Base-by-base conservation (phyloP, 2,797 vertebrate species). In the Microtus obscurus region DNA sequence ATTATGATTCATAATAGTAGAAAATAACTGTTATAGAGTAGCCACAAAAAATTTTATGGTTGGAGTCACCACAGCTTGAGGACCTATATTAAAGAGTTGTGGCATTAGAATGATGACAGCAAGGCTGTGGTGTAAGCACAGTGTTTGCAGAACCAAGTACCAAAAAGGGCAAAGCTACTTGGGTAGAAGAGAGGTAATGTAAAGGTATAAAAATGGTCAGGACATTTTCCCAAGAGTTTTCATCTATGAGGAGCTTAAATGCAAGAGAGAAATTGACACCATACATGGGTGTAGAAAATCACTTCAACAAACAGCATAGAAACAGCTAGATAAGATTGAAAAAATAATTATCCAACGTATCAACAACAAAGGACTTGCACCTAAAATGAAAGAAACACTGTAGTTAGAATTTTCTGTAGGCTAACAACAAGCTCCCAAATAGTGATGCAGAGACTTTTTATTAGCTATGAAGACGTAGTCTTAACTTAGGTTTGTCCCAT, bases 91-190 rank as follows among this genome's bases (percentile, higher is more conserved):
- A 31, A 82, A 29, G 34, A 4, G 31, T 40, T 12, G 12, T 2
- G 5, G 29, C 29, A 2, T 65, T 29, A 65, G 27, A 65, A 65
- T 65, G 63, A 31, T 45, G 14, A 63, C 37, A 43, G 8, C 6
- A 61, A 83, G 59, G 5, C 11, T 63, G 4, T 43, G 1, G 0
- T 43, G 8, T 83, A 11, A 23, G 17, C 0, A 5, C 0, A 31
- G 10, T 1, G 59, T 4, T 83, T 21, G 2, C 59, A 45, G 17
- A 16, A 10, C 9, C 40, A 34, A 83, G 27, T 12, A 65, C 9
- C 61, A 65, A 17, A 83, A 83, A 69, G 5, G 34, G 48, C 19
- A 85, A 56, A 92, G 59, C 5, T 53, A 63, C 51, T 53, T 71
- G 23, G 21, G 40, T 5, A n/a, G n/a, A 78, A 78, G 14, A 92